Base-by-base conservation (phyloP, 1,140 invertebrate genomes). In the Alviniconcha marisindica region DNA sequence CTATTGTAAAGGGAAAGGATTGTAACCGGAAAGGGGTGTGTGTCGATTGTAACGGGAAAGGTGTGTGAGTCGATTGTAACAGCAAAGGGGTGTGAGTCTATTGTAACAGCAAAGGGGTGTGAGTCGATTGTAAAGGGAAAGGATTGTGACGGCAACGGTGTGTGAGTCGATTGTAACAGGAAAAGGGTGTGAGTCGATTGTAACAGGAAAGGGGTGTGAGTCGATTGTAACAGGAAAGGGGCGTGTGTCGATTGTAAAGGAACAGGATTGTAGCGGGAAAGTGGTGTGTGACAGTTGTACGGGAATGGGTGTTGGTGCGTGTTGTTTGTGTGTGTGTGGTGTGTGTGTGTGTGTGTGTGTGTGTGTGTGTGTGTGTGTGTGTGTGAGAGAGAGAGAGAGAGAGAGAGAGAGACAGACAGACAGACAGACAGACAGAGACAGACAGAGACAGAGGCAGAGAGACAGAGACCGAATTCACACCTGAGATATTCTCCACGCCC, bases 161-260 rank as follows among this genome's bases (percentile, higher is more conserved):
- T 15, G 48, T 51, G 31, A 24, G 31, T 14, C 1, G 15, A 66
- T 66, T 14, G 60, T 66, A 5, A n/a, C n/a, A n/a, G n/a, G 24
- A 54, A n/a, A 24, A 15, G 12, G 10, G 51, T 12, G 51, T 24
- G 24, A 21, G 87, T 78, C 31, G 87, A 88, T 69, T 90, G 89
- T 66, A 90, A 77, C 48, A 80, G 82, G 33, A 86, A 44, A 88
- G 89, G 89, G 89, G 77, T 42, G 18, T 69, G 60, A 44, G 74
- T 42, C 24, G 38, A 76, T 14, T 5, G 12, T n/a, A 21, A n/a
- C 21, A 0, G 12, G 14, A 71, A 66, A 24, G 28, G 15, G 21
- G 54, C 28, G 54, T 60, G 54, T 60, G 54, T 24, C n/a, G 21
- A 5, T 5, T 60, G 54, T 5, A 5, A 5, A 18, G 21, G 21